Evolutionary conservation across 2,113 vertebrate genomes (phyloP).

Genomic region (Osmerus mordax): DNA sequence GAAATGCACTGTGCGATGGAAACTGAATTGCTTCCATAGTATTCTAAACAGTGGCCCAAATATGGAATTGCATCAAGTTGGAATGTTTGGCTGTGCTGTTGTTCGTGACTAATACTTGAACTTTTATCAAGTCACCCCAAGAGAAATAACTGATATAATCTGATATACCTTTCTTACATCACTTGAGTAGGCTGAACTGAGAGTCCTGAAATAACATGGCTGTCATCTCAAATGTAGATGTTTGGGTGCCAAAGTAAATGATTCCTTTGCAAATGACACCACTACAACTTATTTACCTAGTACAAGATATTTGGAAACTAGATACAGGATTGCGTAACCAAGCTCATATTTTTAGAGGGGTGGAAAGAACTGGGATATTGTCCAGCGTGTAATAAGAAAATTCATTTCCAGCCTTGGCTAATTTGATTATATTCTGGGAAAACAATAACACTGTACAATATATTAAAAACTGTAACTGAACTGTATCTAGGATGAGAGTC

Average conservation of each 20-base stretch:
- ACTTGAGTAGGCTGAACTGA: slow-evolving; percentile 30
- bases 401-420: slow-evolving; percentile 12
- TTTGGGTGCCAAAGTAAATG: slow-evolving; percentile 39
- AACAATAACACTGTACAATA: slow-evolving; percentile 8
- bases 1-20: background rate
- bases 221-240: slow-evolving; percentile 23
- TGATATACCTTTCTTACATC: slow-evolving; percentile 54
- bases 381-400: slow-evolving; percentile 13
- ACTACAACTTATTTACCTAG: slow-evolving; percentile 38
- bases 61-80: slow-evolving; percentile 44
- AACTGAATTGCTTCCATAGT: slow-evolving; percentile 21
- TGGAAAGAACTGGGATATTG: slow-evolving; percentile 16
- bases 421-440: slow-evolving; percentile 24
- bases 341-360: slow-evolving; percentile 26
- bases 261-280: slow-evolving; percentile 18
- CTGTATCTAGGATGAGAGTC: background rate
- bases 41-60: slow-evolving; percentile 49
- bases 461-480: slow-evolving; percentile 23
- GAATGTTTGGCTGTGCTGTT: slow-evolving; percentile 47
- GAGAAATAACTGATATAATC: slow-evolving; percentile 56
- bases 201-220: slow-evolving; percentile 46
- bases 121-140: slow-evolving; percentile 47
- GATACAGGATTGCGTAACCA: slow-evolving; percentile 42
- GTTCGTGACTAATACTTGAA: slow-evolving; percentile 40
- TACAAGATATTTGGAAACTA: slow-evolving; percentile 17